These are phyloP conservation scores for Conomelus anceps DNA, from an alignment of 2,888 invertebrate genomes.

Conservation along the genomic window DNA sequence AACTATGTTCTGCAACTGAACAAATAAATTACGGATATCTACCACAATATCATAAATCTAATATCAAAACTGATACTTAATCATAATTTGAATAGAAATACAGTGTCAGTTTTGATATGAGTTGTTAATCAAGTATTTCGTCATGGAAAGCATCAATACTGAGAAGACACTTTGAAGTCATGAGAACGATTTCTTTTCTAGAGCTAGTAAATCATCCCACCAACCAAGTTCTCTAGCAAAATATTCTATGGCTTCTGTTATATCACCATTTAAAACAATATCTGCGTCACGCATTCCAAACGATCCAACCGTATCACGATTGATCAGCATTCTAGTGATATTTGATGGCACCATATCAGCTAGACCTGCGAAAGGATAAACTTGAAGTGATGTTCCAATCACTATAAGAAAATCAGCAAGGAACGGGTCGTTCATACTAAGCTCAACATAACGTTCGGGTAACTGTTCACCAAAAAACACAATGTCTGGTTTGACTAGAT, in stretches of 20 bases:
- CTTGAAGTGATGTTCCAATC: conserved; percentile 22
- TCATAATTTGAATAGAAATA: no score
- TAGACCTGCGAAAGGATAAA: conserved; percentile 21
- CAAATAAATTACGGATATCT: no score
- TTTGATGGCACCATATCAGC: conserved; percentile 15
- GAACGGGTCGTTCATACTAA: not conserved
- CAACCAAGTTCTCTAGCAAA: conserved; percentile 17
- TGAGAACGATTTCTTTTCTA: not conserved
- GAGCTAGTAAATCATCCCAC: conserved; percentile 14
- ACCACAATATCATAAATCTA: no score
- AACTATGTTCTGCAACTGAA: no score
- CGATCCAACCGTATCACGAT: conserved; percentile 14
- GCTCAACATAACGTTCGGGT: conserved; percentile 11
- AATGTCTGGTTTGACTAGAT: conserved; percentile 22
- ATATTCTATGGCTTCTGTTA: not conserved
- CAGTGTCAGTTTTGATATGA: no score
- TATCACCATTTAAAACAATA: conserved; percentile 14
- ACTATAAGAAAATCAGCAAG: conserved; percentile 18
- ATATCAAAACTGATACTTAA: no score
- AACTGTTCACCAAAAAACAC: conserved; percentile 22
- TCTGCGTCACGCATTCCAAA: conserved; percentile 9
- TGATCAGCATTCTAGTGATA: conserved; percentile 16
- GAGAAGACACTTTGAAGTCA: no score
- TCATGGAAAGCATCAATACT: no score
- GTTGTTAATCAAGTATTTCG: no score